These are phyloP conservation scores for Tipula helvola DNA, from an alignment of 2,888 invertebrate genomes.

Conservation along the genomic window DNA sequence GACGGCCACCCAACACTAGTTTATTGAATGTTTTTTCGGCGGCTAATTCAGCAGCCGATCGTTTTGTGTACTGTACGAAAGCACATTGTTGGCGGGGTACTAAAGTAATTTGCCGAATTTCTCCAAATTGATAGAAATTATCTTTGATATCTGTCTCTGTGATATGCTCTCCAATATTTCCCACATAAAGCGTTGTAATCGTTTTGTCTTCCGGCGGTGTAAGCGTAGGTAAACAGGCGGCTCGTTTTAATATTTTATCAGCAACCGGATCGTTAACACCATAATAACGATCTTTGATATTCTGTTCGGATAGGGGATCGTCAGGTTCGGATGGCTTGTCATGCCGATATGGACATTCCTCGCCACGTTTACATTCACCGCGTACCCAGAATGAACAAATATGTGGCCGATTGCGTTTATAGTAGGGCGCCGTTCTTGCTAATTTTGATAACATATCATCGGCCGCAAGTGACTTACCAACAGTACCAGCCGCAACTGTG, in stretches of 20 bases:
- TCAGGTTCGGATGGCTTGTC: conserved; percentile 92
- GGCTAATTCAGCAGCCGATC: conserved; percentile 83
- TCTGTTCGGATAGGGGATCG: conserved; percentile 85
- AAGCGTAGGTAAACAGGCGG: conserved; percentile 85
- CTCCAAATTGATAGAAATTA: conserved; percentile 97
- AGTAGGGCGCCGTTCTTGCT: conserved; percentile 81
- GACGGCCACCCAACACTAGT: conserved; percentile 63
- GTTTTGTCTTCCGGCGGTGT: conserved; percentile 92
- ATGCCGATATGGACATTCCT: conserved; percentile 88
- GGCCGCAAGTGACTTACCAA: conserved; percentile 55
- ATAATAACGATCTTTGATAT: conserved; percentile 82
- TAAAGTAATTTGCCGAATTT: conserved; percentile 86
- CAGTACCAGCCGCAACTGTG: conserved; percentile 44
- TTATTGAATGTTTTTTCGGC: conserved; percentile 95
- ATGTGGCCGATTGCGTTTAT: conserved; percentile 82
- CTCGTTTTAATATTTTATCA: conserved; percentile 74
- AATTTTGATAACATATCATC: conserved; percentile 71
- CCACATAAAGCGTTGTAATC: conserved; percentile 96
- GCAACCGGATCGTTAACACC: conserved; percentile 90
- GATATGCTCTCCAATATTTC: conserved; percentile 79
- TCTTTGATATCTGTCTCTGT: conserved; percentile 86
- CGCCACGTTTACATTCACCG: conserved; percentile 85
- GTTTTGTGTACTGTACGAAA: conserved; percentile 89
- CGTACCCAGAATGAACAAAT: conserved; percentile 95
- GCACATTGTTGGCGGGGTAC: conserved; percentile 92